Conservation (phyloP, 2,113 vertebrate genomes). For the Pimephales promelas region DNA sequence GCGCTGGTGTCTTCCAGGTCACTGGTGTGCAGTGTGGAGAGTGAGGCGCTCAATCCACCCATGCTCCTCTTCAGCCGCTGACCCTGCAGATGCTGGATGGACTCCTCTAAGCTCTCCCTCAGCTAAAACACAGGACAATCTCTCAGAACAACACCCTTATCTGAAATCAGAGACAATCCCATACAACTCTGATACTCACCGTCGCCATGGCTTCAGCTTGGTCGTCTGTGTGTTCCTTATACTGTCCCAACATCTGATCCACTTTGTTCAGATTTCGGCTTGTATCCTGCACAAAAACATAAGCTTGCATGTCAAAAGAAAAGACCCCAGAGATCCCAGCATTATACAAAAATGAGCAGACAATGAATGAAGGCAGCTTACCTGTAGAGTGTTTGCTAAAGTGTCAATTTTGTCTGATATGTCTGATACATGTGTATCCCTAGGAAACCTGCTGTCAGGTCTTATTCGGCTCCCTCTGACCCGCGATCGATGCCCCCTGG, state of each 20-base stretch:
- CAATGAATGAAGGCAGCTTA: conserved; percentile 62
- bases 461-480: conserved; percentile 67
- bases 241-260: conserved; percentile 89
- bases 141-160: conserved; percentile 9
- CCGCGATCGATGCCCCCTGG: conserved; percentile 63
- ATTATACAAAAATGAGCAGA: neutral
- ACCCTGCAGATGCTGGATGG: conserved; percentile 83
- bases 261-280: conserved; percentile 88
- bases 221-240: conserved; percentile 84
- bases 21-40: conserved; percentile 85
- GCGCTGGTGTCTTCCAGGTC: conserved; percentile 79
- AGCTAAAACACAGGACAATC: conserved; percentile 73
- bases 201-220: conserved; percentile 85
- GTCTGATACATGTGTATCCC: conserved; percentile 59
- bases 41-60: conserved; percentile 79
- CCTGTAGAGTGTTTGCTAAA: conserved; percentile 90
- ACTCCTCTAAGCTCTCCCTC: conserved; percentile 88
- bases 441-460: conserved; percentile 52
- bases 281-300: conserved; percentile 80
- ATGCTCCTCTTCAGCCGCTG: conserved; percentile 74
- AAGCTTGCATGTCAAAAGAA: conserved; percentile 16
- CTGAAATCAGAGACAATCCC: conserved; percentile 14
- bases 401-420: conserved; percentile 88
- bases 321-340: neutral
- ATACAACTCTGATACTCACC: conserved; percentile 70